Evolutionary conservation across 2,888 invertebrate genomes (phyloP), one percentile per base, ranked within the genome.

Genomic region (Vanessa cardui): DNA sequence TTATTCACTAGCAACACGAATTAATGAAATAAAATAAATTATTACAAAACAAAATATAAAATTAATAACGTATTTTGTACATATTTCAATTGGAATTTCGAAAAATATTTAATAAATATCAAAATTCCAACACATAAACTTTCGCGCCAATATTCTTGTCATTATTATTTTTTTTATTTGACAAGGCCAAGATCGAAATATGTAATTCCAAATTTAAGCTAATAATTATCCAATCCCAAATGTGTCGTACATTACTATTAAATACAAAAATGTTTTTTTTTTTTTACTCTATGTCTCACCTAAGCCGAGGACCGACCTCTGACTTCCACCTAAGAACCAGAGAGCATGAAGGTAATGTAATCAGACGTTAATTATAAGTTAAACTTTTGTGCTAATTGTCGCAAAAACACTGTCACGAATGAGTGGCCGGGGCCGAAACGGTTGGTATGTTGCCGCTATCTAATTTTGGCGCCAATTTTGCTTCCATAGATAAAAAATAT

Each of bases 321-420:
- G 60, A n/a, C 46, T 60, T 60, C 31, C 47, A 31, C 54, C n/a
- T 16, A 60, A 39, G 39, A 12, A 9, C 12, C 60, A 26, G 12
- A 16, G 6, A 60, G 26, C 60, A 31, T 47, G 60, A 60, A 60
- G 60, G 60, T 15, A 21, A 12, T n/a, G 16, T 26, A 60, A 47
- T 60, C 47, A 60, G 47, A 20, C 21, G 46, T 46, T 16, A 59
- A 60, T 31, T 47, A 47, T 47, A 46, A 59, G 20, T 18, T 59
- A 7, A 31, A 31, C 16, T 21, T 60, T 21, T 50, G 26, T 50
- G 15, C 26, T 50, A 60, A 47, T 60, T 60, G 60, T 60, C n/a
- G 31, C 60, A 60, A 60, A 60, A 60, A 60, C 31, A 47, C 18
- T 60, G n/a, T 47, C 26, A 60, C 47, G 31, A 20, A 18, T 47